Percentiles rank a stretch among this genome's conserved stretches.
Conservation (phyloP, 2,888 invertebrate genomes). For the Dryococelus australis region DNA sequence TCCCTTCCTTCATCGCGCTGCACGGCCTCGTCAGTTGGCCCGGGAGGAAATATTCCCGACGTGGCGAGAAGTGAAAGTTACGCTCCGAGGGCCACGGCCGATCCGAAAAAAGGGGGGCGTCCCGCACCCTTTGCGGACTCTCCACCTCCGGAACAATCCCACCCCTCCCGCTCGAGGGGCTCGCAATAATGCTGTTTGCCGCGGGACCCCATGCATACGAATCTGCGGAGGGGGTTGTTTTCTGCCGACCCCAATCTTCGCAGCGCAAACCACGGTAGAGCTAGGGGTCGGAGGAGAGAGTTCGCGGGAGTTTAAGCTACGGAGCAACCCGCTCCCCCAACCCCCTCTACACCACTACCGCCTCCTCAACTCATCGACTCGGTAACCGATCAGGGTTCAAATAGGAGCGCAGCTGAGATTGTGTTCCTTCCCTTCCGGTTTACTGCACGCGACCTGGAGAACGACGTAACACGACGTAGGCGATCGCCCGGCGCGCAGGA, state of each 20-base stretch:
- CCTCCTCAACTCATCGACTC: not conserved
- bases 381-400: not conserved
- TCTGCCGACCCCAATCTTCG: not conserved
- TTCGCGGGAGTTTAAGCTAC: not conserved
- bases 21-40: not conserved
- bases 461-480: not conserved
- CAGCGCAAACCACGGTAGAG: not conserved
- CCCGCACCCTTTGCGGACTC: not conserved
- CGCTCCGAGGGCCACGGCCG: not conserved
- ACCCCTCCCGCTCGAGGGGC: not conserved
- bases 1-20: not conserved
- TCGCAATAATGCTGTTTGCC: not conserved
- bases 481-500: too few species aligned
- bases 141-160: not conserved
- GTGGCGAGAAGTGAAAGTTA: not conserved
- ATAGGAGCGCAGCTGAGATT: not conserved
- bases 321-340: too few species aligned
- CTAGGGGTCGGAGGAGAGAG: not conserved
- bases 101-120: not conserved
- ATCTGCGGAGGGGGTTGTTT: not conserved
- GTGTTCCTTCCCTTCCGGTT: not conserved
- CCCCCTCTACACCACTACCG: not conserved
- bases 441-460: not conserved
- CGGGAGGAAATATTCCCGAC: not conserved
- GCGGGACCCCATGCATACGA: not conserved